Evolutionary conservation across 2,113 vertebrate species (phyloP), one percentile per base, ranked within the genome.

Genomic region (Bubo scandiacus): DNA sequence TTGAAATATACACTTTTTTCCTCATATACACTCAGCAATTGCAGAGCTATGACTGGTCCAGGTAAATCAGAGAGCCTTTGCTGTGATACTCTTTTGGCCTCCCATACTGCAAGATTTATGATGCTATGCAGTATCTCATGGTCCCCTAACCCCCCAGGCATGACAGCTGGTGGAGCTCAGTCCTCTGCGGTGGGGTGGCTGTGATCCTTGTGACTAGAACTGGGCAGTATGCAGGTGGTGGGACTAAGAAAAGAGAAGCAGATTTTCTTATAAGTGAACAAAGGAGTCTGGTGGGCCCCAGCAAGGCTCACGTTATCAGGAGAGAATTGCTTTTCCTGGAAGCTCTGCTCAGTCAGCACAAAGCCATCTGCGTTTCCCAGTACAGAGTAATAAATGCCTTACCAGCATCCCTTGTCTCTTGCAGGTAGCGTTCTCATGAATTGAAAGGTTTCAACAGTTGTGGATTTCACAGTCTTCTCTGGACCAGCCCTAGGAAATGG

Each of bases 401-500:
- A 91, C 21, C n/a, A 77, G 18, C 51, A 77, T 81, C 68, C 74
- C 40, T 74, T 74, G 26, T 83, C 81, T 93, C 49, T 94, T 92
- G 45, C 81, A 95, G 74, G 81, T 74, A 86, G 58, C 6, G 1
- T 86, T 70, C 75, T 67, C 5, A 0, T 3, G 71, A 90, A 55
- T 0, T n/a, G 70, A 85, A 91, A 80, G 36, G 45, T 82, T 91
- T 94, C 59, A 74, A 70, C 78, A 94, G 58, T 32, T 92, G 58
- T 85, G 84, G 55, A 82, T 82, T 95, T 94, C 78, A 84, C 4
- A 82, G n/a, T 80, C 78, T 86, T 83, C 74, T 90, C 86, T 93
- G 95, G 55, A 96, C n/a, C 79, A 95, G 78, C 29, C 66, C 52
- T 82, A 57, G n/a, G 36, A 94, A 88, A 73, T 91, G 18, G 17